Conservation (phyloP, 1,140 invertebrate genomes). For the Magallana angulata region DNA sequence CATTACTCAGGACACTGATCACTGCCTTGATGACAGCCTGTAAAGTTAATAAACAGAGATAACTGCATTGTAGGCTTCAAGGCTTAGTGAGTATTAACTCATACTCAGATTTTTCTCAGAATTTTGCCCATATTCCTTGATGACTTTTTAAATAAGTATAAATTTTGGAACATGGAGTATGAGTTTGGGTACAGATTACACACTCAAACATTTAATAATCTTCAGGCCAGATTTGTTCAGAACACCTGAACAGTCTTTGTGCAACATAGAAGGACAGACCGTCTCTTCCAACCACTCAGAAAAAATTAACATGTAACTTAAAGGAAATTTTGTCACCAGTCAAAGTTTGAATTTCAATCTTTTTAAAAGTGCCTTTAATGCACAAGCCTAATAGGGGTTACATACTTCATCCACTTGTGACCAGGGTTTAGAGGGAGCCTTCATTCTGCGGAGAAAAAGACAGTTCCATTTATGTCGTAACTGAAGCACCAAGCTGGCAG, state of each 20-base stretch:
- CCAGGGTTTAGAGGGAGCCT: slow-evolving; percentile 85
- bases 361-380: not conserved
- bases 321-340: not conserved
- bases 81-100: too few relatives aligned
- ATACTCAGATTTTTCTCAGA: too few relatives aligned
- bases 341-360: not conserved
- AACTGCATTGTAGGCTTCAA: not conserved
- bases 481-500: slow-evolving; percentile 85
- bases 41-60: slow-evolving; percentile 44
- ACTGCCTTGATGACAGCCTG: slow-evolving; percentile 85
- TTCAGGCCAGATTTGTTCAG: too few relatives aligned
- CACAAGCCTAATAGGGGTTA: not conserved
- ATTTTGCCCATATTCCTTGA: too few relatives aligned
- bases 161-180: too few relatives aligned
- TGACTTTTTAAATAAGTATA: too few relatives aligned
- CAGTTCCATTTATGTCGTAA: slow-evolving; percentile 89
- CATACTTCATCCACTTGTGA: slow-evolving; percentile 84
- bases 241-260: too few relatives aligned
- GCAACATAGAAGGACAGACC: too few relatives aligned
- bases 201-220: too few relatives aligned
- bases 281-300: too few relatives aligned
- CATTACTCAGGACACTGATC: slow-evolving; percentile 85
- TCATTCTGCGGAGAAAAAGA: slow-evolving; percentile 87
- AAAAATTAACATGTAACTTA: too few relatives aligned
- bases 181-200: too few relatives aligned